Percentiles rank a stretch among this genome's conserved stretches.
Evolutionary conservation across 1,140 invertebrate species (phyloP).

Genomic region (Meloidogyne chitwoodi): DNA sequence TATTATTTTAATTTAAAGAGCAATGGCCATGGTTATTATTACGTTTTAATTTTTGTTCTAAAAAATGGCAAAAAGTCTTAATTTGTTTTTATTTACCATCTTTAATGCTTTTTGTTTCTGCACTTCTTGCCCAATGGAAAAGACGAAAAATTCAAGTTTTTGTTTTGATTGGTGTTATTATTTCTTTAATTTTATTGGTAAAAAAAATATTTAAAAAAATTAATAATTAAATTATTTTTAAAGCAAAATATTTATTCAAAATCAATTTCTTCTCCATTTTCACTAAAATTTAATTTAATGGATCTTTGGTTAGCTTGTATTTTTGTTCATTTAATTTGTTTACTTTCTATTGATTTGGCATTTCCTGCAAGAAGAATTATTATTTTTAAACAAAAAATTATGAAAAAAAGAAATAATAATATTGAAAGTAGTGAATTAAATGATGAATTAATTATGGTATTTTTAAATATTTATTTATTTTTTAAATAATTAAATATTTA

Average conservation of each 20-base stretch:
- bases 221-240: background rate
- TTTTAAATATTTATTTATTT: background rate
- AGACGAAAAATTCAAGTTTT: conserved; percentile 43
- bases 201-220: background rate
- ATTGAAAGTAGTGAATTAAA: background rate
- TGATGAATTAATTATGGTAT: background rate
- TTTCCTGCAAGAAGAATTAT: conserved; percentile 27
- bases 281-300: conserved; percentile 16
- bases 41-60: conserved; percentile 23
- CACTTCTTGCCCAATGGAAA: conserved; percentile 50
- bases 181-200: conserved; percentile 23
- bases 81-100: conserved; percentile 36
- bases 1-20: conserved; percentile 24
- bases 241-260: conserved; percentile 1
- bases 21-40: conserved; percentile 40
- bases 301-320: conserved; percentile 30
- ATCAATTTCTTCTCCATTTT: background rate
- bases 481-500: background rate
- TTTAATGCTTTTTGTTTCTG: conserved; percentile 33
- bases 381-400: conserved; percentile 20
- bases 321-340: conserved; percentile 29
- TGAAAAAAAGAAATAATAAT: background rate
- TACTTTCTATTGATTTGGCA: conserved; percentile 25
- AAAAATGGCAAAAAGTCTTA: conserved; percentile 32
- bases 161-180: conserved; percentile 26